Conservation (phyloP, 53 echinoderm and acorn worm genomes). For the Paracentrotus lividus region DNA sequence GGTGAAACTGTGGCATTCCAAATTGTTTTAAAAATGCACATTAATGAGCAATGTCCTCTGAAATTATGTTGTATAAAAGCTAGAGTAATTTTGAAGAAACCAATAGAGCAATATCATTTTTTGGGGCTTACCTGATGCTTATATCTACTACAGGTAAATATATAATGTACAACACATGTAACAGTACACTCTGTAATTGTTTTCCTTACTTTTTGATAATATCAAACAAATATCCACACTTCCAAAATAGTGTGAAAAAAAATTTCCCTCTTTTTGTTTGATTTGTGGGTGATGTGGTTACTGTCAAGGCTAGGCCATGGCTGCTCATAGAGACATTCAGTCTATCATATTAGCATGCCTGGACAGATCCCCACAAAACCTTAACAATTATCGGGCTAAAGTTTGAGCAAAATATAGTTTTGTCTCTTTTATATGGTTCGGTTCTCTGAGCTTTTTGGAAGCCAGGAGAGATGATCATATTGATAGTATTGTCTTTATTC, state of each 20-base stretch:
- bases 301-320: constrained; percentile 47
- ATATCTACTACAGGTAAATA: too few species aligned
- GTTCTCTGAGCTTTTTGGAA: neutral
- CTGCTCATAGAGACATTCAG: neutral
- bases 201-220: neutral
- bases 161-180: too few species aligned
- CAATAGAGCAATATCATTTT: too few species aligned
- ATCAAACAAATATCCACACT: neutral
- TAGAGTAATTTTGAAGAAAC: too few species aligned
- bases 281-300: constrained; percentile 37
- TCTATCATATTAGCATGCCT: neutral
- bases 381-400: constrained; percentile 21
- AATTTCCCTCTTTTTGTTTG: constrained; percentile 29
- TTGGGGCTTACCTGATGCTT: too few species aligned
- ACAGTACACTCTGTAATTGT: too few species aligned
- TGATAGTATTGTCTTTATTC: constrained; percentile 32
- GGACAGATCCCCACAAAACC: neutral
- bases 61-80: too few species aligned
- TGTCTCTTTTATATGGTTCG: neutral
- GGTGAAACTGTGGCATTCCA: too few species aligned
- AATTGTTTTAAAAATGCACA: too few species aligned
- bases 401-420: neutral
- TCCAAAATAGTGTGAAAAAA: neutral
- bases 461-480: neutral
- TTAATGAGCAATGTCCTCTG: too few species aligned